Conservation (phyloP, 2,797 vertebrate species). For the Carduelis carduelis region DNA sequence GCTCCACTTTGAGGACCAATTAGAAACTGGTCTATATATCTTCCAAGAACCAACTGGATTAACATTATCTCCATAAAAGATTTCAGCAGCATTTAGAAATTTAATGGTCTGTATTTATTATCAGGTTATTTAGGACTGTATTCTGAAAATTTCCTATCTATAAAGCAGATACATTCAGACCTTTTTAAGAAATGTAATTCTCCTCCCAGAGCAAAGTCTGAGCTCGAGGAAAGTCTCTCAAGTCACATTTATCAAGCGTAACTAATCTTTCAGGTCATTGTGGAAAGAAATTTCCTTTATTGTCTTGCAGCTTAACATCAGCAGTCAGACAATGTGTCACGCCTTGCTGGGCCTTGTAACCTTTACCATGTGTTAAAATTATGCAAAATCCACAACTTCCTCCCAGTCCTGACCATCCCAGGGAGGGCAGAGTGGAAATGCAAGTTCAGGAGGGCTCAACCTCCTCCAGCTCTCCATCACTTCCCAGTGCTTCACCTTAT, state of each 20-base stretch:
- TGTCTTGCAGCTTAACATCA: background rate
- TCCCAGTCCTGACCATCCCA: background rate
- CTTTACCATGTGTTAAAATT: background rate
- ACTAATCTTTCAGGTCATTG: constrained; percentile 29
- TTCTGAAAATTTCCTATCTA: background rate
- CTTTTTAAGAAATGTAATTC: background rate
- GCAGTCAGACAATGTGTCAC: background rate
- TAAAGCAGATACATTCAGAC: background rate
- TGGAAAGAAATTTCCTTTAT: constrained; percentile 2
- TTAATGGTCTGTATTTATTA: constrained; percentile 16
- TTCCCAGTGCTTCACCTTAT: background rate
- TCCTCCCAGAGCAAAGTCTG: background rate
- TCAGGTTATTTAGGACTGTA: background rate
- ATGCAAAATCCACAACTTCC: background rate
- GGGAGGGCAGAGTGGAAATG: background rate
- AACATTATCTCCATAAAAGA: background rate
- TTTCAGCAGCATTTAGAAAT: constrained; percentile 14
- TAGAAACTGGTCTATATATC: background rate
- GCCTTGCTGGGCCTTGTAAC: background rate
- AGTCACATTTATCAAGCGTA: background rate
- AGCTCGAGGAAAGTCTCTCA: background rate
- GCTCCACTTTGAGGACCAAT: background rate
- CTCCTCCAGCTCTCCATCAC: background rate
- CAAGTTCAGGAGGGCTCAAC: background rate
- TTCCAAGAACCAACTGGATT: background rate